phyloP scores from a whole-genome alignment of 2,888 invertebrate genomes.

The Melieria omissa region DNA sequence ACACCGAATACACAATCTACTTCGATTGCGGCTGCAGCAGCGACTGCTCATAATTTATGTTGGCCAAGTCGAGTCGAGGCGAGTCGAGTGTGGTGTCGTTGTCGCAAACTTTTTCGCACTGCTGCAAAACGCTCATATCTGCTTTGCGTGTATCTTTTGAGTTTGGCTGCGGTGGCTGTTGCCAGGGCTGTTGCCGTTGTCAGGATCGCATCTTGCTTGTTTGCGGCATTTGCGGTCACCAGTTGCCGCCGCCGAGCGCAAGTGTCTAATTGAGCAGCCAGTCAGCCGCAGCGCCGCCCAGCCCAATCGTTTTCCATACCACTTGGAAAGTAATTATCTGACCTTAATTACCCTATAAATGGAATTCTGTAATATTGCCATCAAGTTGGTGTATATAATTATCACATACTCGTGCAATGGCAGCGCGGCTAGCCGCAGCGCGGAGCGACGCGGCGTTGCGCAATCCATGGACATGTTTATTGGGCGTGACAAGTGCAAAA shows the following conservation, averaged over 20 bases:
- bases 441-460: no score
- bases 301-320: constrained; percentile 9
- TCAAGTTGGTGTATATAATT: constrained; percentile 36
- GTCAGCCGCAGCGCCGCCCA: neutral
- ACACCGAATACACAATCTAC: neutral
- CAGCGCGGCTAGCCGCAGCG: no score
- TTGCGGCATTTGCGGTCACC: no score
- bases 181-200: no score
- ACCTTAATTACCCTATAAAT: constrained; percentile 43
- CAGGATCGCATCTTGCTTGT: no score
- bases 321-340: constrained; percentile 39
- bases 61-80: no score
- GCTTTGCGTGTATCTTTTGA: no score
- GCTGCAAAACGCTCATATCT: neutral
- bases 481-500: constrained; percentile 1
- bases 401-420: constrained; percentile 20
- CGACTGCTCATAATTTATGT: constrained; percentile 7
- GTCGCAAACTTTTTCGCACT: neutral
- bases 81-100: neutral
- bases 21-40: constrained; percentile 2
- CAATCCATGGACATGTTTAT: neutral
- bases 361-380: constrained; percentile 39
- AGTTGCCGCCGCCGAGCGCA: neutral
- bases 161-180: no score
- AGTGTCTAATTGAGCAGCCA: neutral